These are phyloP conservation scores for Hiodon alosoides DNA, from an alignment of 2,113 vertebrate species.

Conservation along the genomic window DNA sequence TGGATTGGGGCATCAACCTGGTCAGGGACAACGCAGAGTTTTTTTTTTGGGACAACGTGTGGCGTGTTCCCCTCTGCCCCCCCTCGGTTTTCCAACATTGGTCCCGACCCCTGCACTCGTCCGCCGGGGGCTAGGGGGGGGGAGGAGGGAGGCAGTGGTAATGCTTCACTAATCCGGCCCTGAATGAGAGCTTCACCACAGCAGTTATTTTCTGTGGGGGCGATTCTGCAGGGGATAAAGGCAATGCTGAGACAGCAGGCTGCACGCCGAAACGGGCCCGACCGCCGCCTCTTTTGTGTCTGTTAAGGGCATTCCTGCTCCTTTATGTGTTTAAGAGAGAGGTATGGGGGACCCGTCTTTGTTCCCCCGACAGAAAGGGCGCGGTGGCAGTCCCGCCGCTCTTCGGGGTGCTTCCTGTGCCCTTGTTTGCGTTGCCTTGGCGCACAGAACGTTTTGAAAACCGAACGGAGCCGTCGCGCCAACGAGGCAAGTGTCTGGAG, in stretches of 20 bases:
- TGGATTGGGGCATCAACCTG: too few species aligned
- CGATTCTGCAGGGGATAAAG: constrained; percentile 50
- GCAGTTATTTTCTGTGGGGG: constrained; percentile 62
- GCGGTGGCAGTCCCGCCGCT: neutral
- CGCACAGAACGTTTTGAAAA: neutral
- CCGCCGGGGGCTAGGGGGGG: too few species aligned
- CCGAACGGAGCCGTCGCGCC: neutral
- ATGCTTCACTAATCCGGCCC: constrained; percentile 59
- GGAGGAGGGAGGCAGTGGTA: constrained; percentile 4
- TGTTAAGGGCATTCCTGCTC: constrained; percentile 29
- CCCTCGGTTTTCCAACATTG: too few species aligned
- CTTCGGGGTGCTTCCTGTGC: too few species aligned
- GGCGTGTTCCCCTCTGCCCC: too few species aligned
- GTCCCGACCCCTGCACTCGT: too few species aligned
- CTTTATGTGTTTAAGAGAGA: constrained; percentile 22
- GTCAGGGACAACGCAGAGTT: too few species aligned
- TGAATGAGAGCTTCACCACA: constrained; percentile 62
- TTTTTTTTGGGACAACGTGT: too few species aligned
- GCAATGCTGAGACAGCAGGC: constrained; percentile 58
- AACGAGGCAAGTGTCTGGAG: neutral
- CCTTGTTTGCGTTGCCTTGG: neutral
- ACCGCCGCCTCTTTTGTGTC: constrained; percentile 46
- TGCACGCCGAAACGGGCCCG: constrained; percentile 36
- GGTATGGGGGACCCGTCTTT: neutral
- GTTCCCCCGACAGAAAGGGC: constrained; percentile 2